These are phyloP conservation scores for Hipposideros armiger DNA, from an alignment of 2,113 vertebrate species.

Conservation along the genomic window DNA sequence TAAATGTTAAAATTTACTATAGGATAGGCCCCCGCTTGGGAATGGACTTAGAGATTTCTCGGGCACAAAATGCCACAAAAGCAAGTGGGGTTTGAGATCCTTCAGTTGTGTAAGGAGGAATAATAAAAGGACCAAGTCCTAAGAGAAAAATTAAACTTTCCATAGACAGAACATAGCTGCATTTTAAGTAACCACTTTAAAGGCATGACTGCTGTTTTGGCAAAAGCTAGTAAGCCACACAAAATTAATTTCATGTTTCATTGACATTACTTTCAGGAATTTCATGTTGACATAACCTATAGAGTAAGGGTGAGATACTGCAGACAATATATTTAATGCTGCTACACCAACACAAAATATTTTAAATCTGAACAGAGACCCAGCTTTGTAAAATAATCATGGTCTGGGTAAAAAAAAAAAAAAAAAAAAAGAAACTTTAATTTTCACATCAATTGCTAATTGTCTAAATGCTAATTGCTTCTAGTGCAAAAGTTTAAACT, in stretches of 20 bases:
- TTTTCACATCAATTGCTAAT: constrained; percentile 14
- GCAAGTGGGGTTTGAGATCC: constrained; percentile 18
- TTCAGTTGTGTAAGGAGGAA: constrained; percentile 66
- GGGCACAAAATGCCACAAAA: constrained; percentile 44
- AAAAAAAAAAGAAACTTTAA: neutral
- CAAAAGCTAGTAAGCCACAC: constrained; percentile 68
- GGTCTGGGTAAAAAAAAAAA: neutral
- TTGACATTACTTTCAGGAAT: constrained; percentile 75
- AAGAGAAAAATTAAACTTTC: constrained; percentile 77
- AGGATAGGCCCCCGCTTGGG: neutral
- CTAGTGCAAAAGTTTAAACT: constrained; percentile 33
- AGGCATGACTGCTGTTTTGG: constrained; percentile 67
- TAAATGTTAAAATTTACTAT: constrained; percentile 57
- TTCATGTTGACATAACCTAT: constrained; percentile 68
- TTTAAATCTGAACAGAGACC: constrained; percentile 16
- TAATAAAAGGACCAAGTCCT: constrained; percentile 70
- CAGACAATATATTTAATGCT: constrained; percentile 64
- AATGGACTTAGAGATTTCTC: neutral
- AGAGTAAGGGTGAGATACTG: constrained; percentile 61
- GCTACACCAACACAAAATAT: constrained; percentile 52
- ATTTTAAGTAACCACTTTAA: constrained; percentile 72
- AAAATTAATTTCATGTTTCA: constrained; percentile 81
- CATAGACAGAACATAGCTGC: constrained; percentile 72
- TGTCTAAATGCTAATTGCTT: constrained; percentile 19
- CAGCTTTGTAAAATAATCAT: neutral